Evolutionary conservation across 2,888 invertebrate genomes (phyloP).

Genomic region (Bedellia somnulentella): DNA sequence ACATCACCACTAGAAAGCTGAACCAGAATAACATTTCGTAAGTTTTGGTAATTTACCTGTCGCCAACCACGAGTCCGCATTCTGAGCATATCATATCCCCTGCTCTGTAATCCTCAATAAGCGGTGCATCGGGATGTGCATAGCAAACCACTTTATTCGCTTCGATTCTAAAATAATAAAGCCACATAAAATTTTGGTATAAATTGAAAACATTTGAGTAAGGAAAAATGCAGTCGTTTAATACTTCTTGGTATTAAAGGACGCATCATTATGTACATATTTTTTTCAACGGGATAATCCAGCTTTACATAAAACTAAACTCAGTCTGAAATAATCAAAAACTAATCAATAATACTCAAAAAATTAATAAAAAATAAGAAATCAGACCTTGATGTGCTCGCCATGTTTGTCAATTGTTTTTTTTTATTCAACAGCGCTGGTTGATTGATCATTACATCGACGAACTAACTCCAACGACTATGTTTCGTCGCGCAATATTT

Average conservation of each 20-base stretch:
- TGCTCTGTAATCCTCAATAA: conserved; percentile 97
- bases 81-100: conserved; percentile 99
- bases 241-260: too few species aligned
- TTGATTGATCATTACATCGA: too few species aligned
- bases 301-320: too few species aligned
- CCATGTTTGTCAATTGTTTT: conserved; percentile 55
- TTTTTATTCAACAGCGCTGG: not conserved
- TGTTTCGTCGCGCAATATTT: too few species aligned
- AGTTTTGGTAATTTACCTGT: conserved; percentile 85
- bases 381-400: conserved; percentile 69
- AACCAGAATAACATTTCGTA: too few species aligned
- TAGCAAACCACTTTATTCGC: conserved; percentile 84
- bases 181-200: conserved; percentile 25
- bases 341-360: not conserved
- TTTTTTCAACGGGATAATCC: too few species aligned
- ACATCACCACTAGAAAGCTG: too few species aligned
- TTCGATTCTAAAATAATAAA: conserved; percentile 63
- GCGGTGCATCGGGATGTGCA: conserved; percentile 92
- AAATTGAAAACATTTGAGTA: conserved; percentile 8
- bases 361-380: conserved; percentile 30
- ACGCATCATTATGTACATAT: too few species aligned
- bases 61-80: conserved; percentile 99
- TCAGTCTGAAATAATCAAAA: too few species aligned
- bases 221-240: too few species aligned
- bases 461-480: too few species aligned